Conservation (phyloP, 2,113 vertebrate genomes). For the Alligator sinensis region DNA sequence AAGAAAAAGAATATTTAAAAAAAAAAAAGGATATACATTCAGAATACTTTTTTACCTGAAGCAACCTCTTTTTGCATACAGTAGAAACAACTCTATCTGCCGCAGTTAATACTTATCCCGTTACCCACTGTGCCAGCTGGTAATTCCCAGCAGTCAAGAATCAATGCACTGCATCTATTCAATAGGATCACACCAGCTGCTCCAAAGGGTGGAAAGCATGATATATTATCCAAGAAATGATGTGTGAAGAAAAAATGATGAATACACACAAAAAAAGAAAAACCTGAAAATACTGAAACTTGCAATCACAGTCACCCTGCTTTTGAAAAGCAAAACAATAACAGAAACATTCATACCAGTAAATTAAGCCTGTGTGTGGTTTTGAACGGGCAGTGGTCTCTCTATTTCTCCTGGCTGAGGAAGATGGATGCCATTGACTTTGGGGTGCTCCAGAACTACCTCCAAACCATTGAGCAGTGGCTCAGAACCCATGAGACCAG, state of each 20-base stretch:
- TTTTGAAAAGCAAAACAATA: neutral
- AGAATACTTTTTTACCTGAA: neutral
- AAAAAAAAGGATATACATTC: neutral
- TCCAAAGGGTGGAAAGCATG: neutral
- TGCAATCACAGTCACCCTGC: neutral
- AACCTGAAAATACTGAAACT: neutral
- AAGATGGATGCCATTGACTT: no score
- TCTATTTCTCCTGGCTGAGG: no score
- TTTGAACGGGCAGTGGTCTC: neutral
- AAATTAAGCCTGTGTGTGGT: neutral
- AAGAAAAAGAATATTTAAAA: neutral
- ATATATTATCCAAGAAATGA: slow-evolving; percentile 32
- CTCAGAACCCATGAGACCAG: no score
- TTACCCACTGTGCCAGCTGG: neutral
- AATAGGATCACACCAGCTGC: neutral
- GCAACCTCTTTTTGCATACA: neutral
- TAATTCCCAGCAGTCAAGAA: slow-evolving; percentile 39
- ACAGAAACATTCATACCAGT: neutral
- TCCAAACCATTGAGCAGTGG: no score
- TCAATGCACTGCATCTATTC: neutral
- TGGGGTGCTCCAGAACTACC: no score
- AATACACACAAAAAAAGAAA: neutral
- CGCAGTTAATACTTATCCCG: slow-evolving; percentile 12
- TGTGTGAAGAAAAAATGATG: neutral
- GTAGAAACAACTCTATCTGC: neutral